phyloP scores from a whole-genome alignment of 2,113 vertebrate genomes.

The Macrotis lagotis region DNA sequence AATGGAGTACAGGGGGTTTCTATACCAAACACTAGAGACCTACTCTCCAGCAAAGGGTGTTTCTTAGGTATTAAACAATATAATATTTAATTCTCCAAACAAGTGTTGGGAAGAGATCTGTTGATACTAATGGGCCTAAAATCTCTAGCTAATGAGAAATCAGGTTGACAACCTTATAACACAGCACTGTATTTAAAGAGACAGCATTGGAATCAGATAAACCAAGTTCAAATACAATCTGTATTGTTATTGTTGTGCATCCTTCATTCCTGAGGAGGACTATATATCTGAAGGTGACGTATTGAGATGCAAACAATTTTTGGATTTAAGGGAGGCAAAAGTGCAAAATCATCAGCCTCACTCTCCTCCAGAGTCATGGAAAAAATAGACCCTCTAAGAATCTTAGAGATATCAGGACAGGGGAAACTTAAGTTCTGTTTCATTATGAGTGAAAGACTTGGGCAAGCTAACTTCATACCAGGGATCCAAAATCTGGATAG shows the following conservation, averaged over 20 bases:
- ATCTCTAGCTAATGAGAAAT: not conserved
- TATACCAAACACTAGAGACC: not conserved
- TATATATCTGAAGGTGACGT: not conserved
- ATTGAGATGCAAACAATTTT: not conserved
- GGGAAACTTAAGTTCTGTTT: not conserved
- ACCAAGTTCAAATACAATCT: not conserved
- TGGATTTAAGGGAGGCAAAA: not conserved
- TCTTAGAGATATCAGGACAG: not conserved
- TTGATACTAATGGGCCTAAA: not conserved
- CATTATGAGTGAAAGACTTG: not conserved
- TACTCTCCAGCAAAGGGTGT: not conserved
- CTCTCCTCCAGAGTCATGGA: not conserved
- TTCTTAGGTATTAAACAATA: not conserved
- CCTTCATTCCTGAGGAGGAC: not conserved
- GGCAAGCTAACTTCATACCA: not conserved
- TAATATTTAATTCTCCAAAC: not conserved
- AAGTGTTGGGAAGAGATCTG: not conserved
- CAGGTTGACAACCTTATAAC: not conserved
- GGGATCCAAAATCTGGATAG: not conserved
- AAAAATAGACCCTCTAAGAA: not conserved
- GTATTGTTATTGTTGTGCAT: too few species aligned
- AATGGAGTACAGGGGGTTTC: not conserved
- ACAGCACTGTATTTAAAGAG: not conserved
- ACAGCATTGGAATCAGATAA: not conserved
- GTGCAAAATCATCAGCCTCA: not conserved